Percentiles rank a stretch among this genome's conserved stretches.
phyloP scores from a whole-genome alignment of 2,113 vertebrate species.

The Macroglossus sobrinus region DNA sequence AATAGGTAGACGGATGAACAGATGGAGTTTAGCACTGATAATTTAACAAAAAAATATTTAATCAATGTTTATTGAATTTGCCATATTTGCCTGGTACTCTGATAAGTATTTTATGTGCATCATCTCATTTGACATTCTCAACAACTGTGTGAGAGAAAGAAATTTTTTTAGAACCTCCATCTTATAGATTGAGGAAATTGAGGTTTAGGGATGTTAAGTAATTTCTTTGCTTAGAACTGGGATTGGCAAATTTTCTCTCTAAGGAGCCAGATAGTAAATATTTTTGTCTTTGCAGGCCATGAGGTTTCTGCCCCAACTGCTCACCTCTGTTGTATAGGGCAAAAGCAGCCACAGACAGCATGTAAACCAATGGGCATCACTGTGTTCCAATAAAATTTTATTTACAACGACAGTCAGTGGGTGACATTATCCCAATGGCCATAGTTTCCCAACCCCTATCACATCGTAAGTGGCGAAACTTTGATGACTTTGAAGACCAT shows the following conservation, averaged over 20 bases:
- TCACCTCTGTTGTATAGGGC: neutral
- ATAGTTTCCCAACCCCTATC: neutral
- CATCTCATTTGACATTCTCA: neutral
- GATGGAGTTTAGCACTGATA: neutral
- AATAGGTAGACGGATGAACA: neutral
- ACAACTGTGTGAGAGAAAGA: neutral
- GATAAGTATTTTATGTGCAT: neutral
- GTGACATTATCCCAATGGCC: neutral
- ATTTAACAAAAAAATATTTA: neutral
- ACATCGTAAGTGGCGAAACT: neutral
- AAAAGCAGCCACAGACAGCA: neutral
- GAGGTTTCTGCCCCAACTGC: neutral
- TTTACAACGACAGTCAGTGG: neutral
- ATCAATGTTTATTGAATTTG: neutral
- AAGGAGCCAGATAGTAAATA: neutral
- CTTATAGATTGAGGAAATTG: neutral
- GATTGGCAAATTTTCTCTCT: neutral
- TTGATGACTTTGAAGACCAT: neutral
- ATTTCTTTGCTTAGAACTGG: neutral
- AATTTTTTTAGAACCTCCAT: neutral
- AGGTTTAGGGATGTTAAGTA: neutral
- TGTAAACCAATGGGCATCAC: neutral
- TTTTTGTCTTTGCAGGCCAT: neutral
- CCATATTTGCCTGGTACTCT: neutral
- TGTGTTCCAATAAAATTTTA: constrained; percentile 5